Conservation (phyloP, 64 coral and sea anemone genomes). For the Actinia tenebrosa region DNA sequence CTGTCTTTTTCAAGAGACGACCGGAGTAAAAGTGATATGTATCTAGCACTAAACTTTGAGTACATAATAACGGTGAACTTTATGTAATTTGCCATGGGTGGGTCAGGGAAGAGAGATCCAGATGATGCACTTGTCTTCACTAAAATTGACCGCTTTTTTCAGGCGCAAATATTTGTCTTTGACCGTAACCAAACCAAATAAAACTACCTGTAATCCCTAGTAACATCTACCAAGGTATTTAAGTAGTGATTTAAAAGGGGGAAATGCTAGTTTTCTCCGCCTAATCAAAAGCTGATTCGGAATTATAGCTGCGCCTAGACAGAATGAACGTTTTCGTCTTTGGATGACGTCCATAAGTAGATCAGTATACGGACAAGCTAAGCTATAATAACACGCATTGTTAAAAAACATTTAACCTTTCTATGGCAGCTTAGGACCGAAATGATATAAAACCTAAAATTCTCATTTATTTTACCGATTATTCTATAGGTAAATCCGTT, state of each 20-base stretch:
- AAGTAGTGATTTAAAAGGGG: too few species aligned
- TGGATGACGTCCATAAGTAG: not conserved
- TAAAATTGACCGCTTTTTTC: too few species aligned
- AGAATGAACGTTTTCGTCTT: not conserved
- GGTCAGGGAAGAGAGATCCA: too few species aligned
- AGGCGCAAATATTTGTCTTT: too few species aligned
- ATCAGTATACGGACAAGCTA: not conserved
- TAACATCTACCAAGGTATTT: too few species aligned
- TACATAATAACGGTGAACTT: not conserved
- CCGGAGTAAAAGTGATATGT: not conserved
- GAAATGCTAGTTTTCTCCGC: not conserved
- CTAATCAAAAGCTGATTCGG: not conserved
- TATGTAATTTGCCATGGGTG: not conserved
- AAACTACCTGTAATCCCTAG: too few species aligned
- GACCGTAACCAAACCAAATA: too few species aligned
- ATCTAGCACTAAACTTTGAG: too few species aligned
- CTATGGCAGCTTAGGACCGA: not conserved
- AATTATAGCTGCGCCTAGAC: not conserved
- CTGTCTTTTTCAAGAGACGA: not conserved
- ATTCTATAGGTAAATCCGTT: not conserved
- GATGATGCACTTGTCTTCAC: too few species aligned
- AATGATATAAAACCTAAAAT: not conserved
- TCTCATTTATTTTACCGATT: constrained; percentile 5
- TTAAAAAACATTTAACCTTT: constrained; percentile 13
- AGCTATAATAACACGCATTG: constrained; percentile 7